phyloP scores from a whole-genome alignment of 2,113 vertebrate species.

The Oncorhynchus keta region DNA sequence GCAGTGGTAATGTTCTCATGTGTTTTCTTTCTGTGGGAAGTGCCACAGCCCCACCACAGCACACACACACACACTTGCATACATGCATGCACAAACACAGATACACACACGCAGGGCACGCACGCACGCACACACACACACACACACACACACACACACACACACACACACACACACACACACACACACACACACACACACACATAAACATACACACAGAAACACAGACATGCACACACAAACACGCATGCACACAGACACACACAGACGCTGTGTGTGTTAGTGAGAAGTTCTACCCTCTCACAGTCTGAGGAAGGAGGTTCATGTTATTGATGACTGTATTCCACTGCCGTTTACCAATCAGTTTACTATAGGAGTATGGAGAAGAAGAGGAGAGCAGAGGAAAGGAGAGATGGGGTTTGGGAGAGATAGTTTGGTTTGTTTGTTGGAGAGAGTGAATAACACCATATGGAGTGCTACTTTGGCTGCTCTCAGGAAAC shows the following conservation, averaged over 20 bases:
- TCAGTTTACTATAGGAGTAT: background rate
- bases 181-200: background rate
- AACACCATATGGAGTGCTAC: conserved; percentile 6
- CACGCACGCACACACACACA: background rate
- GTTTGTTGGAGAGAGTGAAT: conserved; percentile 3
- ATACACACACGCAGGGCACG: background rate
- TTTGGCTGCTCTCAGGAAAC: conserved; percentile 13
- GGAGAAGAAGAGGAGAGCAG: conserved; percentile 15
- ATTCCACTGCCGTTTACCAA: conserved; percentile 6
- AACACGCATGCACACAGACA: background rate
- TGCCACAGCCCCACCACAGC: conserved; percentile 20
- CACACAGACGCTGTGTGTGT: background rate
- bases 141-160: background rate
- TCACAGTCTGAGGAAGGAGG: conserved; percentile 31
- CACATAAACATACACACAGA: background rate
- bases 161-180: background rate
- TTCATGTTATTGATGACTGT: conserved; percentile 28
- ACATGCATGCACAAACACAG: background rate
- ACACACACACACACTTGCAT: background rate
- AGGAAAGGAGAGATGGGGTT: background rate
- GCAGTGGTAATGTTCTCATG: conserved; percentile 28
- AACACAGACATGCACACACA: background rate
- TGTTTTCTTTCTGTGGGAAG: conserved; percentile 27
- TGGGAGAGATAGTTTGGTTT: background rate
- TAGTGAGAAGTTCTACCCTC: conserved; percentile 42